A percentile compares a stretch with the other conserved stretches of the same genome.
Conservation (phyloP, 2,888 invertebrate species). For the Polydrusus pterygomalis region DNA sequence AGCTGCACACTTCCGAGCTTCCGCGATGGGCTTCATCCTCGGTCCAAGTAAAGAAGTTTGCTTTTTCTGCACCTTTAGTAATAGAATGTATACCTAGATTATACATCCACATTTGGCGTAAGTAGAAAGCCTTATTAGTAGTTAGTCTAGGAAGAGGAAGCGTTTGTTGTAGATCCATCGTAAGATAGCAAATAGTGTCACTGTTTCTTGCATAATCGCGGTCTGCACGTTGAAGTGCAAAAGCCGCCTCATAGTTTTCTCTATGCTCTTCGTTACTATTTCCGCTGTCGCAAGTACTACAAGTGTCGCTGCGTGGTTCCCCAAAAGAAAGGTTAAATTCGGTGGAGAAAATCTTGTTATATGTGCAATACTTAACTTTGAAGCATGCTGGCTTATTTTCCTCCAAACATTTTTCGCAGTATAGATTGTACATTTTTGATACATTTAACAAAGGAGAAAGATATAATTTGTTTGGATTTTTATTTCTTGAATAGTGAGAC, state of each 20-base stretch:
- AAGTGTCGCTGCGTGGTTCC: constrained; percentile 16
- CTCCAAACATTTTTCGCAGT: neutral
- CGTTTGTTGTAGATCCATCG: constrained; percentile 11
- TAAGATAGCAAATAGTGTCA: neutral
- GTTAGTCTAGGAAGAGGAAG: constrained; percentile 53
- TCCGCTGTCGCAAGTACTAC: constrained; percentile 10
- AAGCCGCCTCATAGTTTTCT: constrained; percentile 5
- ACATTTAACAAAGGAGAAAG: constrained; percentile 32
- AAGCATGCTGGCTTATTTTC: constrained; percentile 8
- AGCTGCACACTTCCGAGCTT: too few species aligned
- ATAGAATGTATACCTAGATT: constrained; percentile 36
- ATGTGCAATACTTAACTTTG: constrained; percentile 7
- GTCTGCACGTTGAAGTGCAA: constrained; percentile 2
- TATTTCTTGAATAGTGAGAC: constrained; percentile 40
- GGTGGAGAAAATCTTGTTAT: constrained; percentile 10
- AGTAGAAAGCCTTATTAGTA: constrained; percentile 56
- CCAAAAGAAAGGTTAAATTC: constrained; percentile 10
- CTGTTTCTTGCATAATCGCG: neutral
- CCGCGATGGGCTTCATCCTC: constrained; percentile 27
- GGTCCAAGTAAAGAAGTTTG: constrained; percentile 6
- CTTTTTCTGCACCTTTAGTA: neutral
- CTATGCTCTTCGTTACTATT: neutral
- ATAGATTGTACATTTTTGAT: constrained; percentile 14
- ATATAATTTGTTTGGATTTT: constrained; percentile 32
- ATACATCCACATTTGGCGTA: constrained; percentile 39